Conservation (phyloP, 2,888 invertebrate species). For the Chymomyza caudatula region DNA sequence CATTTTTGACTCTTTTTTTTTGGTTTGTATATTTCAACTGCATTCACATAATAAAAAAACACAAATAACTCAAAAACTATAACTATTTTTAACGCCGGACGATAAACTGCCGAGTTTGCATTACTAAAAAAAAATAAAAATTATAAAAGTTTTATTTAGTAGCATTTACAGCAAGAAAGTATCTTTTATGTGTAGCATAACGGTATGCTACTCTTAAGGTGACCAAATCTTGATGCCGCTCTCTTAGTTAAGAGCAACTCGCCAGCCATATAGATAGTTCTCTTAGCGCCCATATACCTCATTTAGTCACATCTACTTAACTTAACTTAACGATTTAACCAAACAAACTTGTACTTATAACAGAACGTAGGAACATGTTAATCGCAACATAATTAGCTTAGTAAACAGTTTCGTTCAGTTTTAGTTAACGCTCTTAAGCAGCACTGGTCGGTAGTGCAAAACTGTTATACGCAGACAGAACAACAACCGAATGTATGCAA, state of each 20-base stretch:
- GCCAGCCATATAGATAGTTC: not conserved
- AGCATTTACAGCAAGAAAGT: not conserved
- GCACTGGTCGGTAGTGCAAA: not conserved
- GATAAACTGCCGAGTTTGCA: slow-evolving; percentile 59
- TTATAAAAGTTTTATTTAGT: slow-evolving; percentile 15
- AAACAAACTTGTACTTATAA: slow-evolving; percentile 33
- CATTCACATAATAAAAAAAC: slow-evolving; percentile 23
- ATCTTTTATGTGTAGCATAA: slow-evolving; percentile 48
- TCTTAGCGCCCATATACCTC: slow-evolving; percentile 33
- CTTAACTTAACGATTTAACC: not conserved
- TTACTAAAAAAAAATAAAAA: slow-evolving; percentile 14
- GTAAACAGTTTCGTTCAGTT: slow-evolving; percentile 14
- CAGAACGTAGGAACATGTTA: slow-evolving; percentile 65
- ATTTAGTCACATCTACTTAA: slow-evolving; percentile 49
- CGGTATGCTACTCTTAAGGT: no score
- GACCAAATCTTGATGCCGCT: not conserved
- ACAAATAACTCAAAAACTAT: slow-evolving; percentile 4
- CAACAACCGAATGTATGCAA: no score
- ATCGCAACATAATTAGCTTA: slow-evolving; percentile 63
- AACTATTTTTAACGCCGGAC: slow-evolving; percentile 36
- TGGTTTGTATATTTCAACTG: slow-evolving; percentile 44
- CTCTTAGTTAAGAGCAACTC: not conserved
- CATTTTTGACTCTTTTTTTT: slow-evolving; percentile 32
- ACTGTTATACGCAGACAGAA: no score
- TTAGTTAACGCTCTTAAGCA: not conserved